Evolutionary conservation across 2,797 vertebrate genomes (phyloP), one percentile per base, ranked within the genome.

Genomic region (Xenopus petersii): DNA sequence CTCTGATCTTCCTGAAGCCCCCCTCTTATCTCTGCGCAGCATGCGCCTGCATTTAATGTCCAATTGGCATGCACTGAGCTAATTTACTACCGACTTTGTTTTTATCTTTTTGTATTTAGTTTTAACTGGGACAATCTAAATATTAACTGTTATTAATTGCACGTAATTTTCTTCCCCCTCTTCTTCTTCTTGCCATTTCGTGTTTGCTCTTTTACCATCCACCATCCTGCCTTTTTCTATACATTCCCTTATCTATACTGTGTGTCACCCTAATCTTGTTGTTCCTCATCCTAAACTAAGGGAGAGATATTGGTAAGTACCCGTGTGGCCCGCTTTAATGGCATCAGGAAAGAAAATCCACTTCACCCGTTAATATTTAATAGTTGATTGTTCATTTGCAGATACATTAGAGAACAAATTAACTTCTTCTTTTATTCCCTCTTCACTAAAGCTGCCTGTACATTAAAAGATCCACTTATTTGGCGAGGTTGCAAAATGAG

Each of bases 261-360:
- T 71, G 79, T 79, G 3, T 73, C 70, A 12, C 36, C 65, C 60
- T 79, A 79, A 79, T 73, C 46, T 69, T 59, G 59, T 56, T 60
- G 62, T 61, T 82, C 80, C 26, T 30, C 26, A 30, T 30, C 26
- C 80, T 82, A 83, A 70, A 79, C 72, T 81, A 86, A 98, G 96
- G 96, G 96, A 90, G 96, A 98, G 89, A 97, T 98, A 84, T 86
- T 98, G 96, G 97, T 98, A 96, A 98, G 96, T 98, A 10, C 9
- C n/a, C 70, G 71, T 79, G 66, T 58, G 61, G 13, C 1, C 4
- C 13, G 24, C 59, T 61, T 64, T 60, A 49, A 15, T 64, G 54
- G 61, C 42, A 36, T 67, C 64, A 17, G n/a, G 49, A 26, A 64
- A 42, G 30, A 21, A 21, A 73, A 70, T 62, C 71, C 61, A 68